A percentile compares a stretch with the other conserved stretches of the same genome.
Conservation (phyloP, 2,113 vertebrate species). For the Festucalex cinctus region DNA sequence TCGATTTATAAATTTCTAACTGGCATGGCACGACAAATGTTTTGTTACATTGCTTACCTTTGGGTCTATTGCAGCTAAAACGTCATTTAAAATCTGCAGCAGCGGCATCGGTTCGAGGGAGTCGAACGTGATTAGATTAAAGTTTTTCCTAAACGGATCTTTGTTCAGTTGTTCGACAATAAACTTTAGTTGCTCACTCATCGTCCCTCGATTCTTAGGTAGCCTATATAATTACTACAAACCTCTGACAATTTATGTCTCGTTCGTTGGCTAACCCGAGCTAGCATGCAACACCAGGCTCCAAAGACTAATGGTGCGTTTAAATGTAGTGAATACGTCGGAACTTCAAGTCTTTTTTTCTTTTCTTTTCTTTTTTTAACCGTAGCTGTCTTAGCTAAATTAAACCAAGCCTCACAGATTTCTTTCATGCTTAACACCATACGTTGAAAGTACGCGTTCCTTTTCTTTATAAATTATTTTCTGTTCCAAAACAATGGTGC, state of each 20-base stretch:
- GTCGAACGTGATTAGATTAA: constrained; percentile 95
- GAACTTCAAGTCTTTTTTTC: background rate
- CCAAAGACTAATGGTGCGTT: background rate
- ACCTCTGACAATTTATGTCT: constrained; percentile 3
- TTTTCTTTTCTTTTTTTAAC: too few relatives aligned
- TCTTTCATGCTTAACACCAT: background rate
- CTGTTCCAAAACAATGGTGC: background rate
- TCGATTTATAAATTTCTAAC: background rate
- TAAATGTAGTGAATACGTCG: background rate
- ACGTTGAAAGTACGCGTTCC: background rate
- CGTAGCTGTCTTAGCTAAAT: background rate
- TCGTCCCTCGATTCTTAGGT: constrained; percentile 48
- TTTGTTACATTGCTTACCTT: constrained; percentile 75
- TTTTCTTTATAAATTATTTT: background rate
- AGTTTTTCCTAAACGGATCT: constrained; percentile 92
- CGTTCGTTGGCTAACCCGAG: background rate
- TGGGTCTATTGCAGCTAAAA: constrained; percentile 91
- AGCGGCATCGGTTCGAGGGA: constrained; percentile 88
- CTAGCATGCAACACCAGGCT: background rate
- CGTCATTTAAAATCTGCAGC: constrained; percentile 90
- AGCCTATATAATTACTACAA: constrained; percentile 23
- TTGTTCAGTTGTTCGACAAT: constrained; percentile 92
- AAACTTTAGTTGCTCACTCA: constrained; percentile 94
- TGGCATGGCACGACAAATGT: background rate
- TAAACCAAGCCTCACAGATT: background rate